Evolutionary conservation across 2,113 vertebrate genomes (phyloP).

Genomic region (Puntigrus tetrazona): DNA sequence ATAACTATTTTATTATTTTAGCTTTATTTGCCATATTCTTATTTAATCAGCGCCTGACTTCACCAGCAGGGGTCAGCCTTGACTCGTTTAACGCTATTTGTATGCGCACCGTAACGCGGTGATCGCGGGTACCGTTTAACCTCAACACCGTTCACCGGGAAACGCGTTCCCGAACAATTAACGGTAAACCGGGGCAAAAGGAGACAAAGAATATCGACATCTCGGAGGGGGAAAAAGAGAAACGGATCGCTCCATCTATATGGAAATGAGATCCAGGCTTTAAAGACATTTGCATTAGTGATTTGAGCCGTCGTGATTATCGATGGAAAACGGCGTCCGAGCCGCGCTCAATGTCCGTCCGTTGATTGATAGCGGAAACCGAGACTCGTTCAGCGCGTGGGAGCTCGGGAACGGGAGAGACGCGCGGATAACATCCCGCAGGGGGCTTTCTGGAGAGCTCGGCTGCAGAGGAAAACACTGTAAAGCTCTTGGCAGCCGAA

Average conservation of each 20-base stretch:
- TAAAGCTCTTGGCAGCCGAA: constrained; percentile 22
- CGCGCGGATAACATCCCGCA: not conserved
- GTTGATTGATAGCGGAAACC: constrained; percentile 22
- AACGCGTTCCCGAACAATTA: not conserved
- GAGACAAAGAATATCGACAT: not conserved
- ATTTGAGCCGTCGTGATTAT: constrained; percentile 17
- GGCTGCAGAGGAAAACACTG: constrained; percentile 14
- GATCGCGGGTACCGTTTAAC: not conserved
- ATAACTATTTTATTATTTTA: not conserved
- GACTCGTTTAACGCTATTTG: not conserved
- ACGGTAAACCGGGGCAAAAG: not conserved
- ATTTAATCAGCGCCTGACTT: not conserved
- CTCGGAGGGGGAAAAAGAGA: not conserved
- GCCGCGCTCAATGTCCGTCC: constrained; percentile 18
- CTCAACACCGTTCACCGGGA: not conserved
- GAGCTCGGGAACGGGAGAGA: constrained; percentile 2
- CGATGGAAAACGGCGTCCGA: not conserved
- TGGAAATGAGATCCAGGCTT: constrained; percentile 13
- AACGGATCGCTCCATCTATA: constrained; percentile 29
- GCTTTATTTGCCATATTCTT: not conserved
- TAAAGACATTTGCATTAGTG: constrained; percentile 23
- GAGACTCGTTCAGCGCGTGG: not conserved
- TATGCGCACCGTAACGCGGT: not conserved
- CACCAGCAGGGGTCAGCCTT: constrained; percentile 61
- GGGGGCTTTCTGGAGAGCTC: constrained; percentile 14